phyloP scores from a whole-genome alignment of 2,797 vertebrate species.

The Gallinago solitaria region DNA sequence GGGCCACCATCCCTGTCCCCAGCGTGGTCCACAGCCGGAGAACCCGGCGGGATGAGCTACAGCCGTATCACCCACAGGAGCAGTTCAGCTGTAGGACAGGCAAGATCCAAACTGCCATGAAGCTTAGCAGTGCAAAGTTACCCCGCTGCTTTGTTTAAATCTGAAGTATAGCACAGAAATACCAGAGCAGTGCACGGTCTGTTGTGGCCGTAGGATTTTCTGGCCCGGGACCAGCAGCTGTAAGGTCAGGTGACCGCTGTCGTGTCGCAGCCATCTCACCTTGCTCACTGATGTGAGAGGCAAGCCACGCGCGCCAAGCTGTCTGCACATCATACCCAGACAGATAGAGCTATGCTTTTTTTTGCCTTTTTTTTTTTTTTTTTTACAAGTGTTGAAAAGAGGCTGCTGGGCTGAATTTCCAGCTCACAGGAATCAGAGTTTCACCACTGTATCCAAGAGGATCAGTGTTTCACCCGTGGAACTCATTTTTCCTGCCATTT shows the following conservation, averaged over 20 bases:
- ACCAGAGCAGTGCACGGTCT: not conserved
- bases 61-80: not conserved
- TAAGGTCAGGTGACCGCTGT: not conserved
- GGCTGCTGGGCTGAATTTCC: not conserved
- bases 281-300: not conserved
- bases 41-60: rapidly evolving
- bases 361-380: not conserved
- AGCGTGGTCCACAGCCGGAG: not conserved
- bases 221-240: not conserved
- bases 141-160: not conserved
- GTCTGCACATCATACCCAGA: not conserved
- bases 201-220: not conserved
- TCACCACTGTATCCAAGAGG: not conserved
- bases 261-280: not conserved
- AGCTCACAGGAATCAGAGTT: not conserved
- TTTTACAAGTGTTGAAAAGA: not conserved
- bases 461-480: not conserved
- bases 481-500: not conserved
- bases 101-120: too few relatives aligned
- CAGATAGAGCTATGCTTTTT: not conserved
- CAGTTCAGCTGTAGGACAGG: not conserved
- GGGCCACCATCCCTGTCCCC: not conserved
- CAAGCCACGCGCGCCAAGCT: not conserved
- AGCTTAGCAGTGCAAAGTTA: not conserved
- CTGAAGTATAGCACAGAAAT: rapidly evolving